These are phyloP conservation scores for Rotaria macrura DNA, from an alignment of 2,888 invertebrate species.

Conservation along the genomic window DNA sequence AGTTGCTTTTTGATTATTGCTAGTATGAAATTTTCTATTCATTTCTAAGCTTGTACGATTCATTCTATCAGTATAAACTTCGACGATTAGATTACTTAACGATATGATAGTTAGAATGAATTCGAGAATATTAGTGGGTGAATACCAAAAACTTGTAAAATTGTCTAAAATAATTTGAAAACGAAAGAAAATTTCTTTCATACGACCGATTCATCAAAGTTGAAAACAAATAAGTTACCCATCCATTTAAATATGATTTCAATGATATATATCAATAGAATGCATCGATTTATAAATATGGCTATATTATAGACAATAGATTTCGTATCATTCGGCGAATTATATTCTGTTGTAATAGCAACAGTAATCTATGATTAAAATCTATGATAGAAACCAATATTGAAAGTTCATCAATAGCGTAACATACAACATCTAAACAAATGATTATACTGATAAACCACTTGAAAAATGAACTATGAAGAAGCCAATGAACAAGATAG, in stretches of 20 bases:
- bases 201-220: too few species aligned
- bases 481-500: background rate
- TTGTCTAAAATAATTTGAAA: background rate
- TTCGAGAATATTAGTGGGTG: background rate
- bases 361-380: background rate
- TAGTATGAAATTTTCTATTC: background rate
- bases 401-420: background rate
- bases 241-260: slow-evolving; percentile 13
- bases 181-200: too few species aligned
- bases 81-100: background rate
- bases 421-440: background rate
- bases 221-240: too few species aligned
- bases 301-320: background rate
- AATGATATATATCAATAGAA: background rate
- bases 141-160: background rate
- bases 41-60: background rate
- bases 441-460: background rate
- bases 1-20: background rate
- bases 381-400: background rate
- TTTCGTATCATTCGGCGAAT: background rate
- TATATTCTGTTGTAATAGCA: background rate
- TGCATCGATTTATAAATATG: background rate
- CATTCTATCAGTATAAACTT: background rate
- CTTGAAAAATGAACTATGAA: background rate
- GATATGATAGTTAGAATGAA: background rate